phyloP scores from a whole-genome alignment of 2,113 vertebrate species.

The Chrysemys picta region DNA sequence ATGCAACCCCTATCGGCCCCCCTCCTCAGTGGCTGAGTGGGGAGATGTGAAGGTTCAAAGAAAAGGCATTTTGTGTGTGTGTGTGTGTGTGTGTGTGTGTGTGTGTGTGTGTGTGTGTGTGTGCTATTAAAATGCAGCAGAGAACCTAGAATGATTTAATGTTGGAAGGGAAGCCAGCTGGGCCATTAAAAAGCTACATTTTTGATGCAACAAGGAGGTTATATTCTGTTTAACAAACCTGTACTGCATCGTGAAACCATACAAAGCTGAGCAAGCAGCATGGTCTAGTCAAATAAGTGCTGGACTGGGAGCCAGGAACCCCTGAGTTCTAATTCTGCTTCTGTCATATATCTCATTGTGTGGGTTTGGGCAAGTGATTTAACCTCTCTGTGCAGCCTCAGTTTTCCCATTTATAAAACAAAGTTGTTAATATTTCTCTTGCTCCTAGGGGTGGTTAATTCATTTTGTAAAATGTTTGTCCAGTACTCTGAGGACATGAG shows the following conservation, averaged over 20 bases:
- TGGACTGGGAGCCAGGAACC: background rate
- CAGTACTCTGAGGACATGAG: background rate
- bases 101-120: background rate
- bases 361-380: background rate
- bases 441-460: background rate
- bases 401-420: background rate
- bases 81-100: background rate
- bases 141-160: background rate
- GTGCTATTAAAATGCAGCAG: background rate
- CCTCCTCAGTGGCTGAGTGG: rapidly evolving
- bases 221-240: background rate
- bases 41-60: background rate
- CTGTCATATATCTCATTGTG: background rate
- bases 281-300: background rate
- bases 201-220: background rate
- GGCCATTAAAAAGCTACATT: background rate
- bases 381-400: background rate
- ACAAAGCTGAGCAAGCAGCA: background rate
- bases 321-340: rapidly evolving
- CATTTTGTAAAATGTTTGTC: background rate
- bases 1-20: background rate
- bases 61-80: background rate
- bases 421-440: background rate
- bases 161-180: background rate
- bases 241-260: background rate